A percentile compares a stretch with the other conserved stretches of the same genome.
These are phyloP conservation scores for Discoglossus pictus DNA, from an alignment of 2,797 vertebrate species.

Conservation along the genomic window DNA sequence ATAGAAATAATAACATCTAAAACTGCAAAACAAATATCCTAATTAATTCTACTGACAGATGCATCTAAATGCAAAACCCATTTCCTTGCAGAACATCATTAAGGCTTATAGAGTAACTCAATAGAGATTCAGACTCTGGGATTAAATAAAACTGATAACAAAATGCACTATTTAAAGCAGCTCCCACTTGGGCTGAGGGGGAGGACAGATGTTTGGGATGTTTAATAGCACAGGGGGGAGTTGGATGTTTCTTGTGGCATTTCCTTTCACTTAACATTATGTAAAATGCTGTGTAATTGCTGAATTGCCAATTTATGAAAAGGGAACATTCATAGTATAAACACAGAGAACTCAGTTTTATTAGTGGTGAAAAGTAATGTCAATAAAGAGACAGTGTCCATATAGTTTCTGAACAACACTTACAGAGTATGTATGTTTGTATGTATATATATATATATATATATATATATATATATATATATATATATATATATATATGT, in stretches of 20 bases:
- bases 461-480: too few relatives aligned
- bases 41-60: conserved; percentile 62
- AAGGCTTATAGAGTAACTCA: conserved; percentile 62
- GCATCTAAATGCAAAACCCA: conserved; percentile 58
- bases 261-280: conserved; percentile 53
- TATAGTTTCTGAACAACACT: too few relatives aligned
- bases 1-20: neutral
- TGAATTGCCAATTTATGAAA: too few relatives aligned
- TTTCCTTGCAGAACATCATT: conserved; percentile 61
- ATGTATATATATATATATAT: too few relatives aligned
- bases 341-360: too few relatives aligned
- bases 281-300: neutral
- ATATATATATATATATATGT: too few relatives aligned
- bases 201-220: conserved; percentile 64
- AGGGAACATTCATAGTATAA: too few relatives aligned
- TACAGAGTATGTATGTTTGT: too few relatives aligned
- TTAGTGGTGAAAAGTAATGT: too few relatives aligned
- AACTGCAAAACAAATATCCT: conserved; percentile 49
- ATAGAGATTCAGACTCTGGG: conserved; percentile 63
- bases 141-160: conserved; percentile 65
- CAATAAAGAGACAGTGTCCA: too few relatives aligned
- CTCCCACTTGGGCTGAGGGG: conserved; percentile 60
- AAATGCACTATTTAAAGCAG: conserved; percentile 59
- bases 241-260: conserved; percentile 56
- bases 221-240: conserved; percentile 60